Evolutionary conservation across 2,797 vertebrate genomes (phyloP).

Genomic region (Takifugu rubripes): DNA sequence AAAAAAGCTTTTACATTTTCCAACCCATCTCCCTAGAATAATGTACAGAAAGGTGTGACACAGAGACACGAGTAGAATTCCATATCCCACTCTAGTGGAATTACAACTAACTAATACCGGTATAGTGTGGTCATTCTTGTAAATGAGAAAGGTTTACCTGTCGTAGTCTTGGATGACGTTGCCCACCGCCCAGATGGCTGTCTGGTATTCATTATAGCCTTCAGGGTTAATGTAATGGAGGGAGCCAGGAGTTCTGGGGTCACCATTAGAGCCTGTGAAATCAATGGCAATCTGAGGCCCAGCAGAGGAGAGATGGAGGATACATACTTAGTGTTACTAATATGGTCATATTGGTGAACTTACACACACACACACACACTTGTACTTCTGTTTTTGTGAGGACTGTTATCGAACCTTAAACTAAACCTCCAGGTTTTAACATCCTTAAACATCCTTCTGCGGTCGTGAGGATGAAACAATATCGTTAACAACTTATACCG

Average conservation of each 20-base stretch:
- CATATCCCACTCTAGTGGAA: no score
- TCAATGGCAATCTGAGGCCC: constrained; percentile 86
- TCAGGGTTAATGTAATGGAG: constrained; percentile 88
- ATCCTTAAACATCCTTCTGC: no score
- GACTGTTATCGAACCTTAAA: no score
- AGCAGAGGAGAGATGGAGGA: neutral
- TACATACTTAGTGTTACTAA: neutral
- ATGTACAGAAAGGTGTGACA: no score
- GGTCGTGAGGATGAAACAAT: neutral
- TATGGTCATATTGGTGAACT: no score
- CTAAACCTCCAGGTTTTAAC: neutral
- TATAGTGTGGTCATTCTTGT: no score
- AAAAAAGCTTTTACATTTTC: no score
- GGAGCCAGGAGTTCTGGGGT: constrained; percentile 82
- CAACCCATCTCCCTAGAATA: no score
- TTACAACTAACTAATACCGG: no score
- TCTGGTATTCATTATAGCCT: constrained; percentile 88
- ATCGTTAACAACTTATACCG: neutral
- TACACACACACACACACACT: no score
- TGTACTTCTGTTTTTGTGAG: no score
- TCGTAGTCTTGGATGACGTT: constrained; percentile 90
- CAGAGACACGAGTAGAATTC: no score
- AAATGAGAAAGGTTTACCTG: constrained; percentile 58
- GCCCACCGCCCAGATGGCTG: constrained; percentile 91
- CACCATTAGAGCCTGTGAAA: constrained; percentile 92